These are phyloP conservation scores for Aurelia sp. DNA, from an alignment of 30 jellyfish, hydroid and myxozoan genomes.

Conservation along the genomic window DNA sequence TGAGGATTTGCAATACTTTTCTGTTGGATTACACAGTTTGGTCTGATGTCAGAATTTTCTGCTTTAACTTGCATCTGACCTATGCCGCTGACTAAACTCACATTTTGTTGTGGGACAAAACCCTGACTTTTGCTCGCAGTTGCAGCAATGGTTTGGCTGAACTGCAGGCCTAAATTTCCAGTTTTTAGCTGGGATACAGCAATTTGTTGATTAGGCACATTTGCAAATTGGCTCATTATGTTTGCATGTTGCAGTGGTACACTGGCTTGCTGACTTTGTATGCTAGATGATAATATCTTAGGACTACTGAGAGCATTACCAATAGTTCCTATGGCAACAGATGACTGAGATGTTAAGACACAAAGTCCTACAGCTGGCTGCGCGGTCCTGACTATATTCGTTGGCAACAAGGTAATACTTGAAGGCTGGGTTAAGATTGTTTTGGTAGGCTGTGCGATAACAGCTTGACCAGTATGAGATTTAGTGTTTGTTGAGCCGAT, in stretches of 20 bases:
- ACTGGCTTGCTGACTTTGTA: background rate
- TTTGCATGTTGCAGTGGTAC: background rate
- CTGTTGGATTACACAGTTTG: constrained; percentile 13
- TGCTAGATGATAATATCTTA: background rate
- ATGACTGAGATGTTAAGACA: constrained; percentile 2
- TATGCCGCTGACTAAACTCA: background rate
- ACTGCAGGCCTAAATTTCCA: background rate
- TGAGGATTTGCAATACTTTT: constrained; percentile 8
- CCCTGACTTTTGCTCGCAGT: background rate
- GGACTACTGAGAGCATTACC: constrained; percentile 1
- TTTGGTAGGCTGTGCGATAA: background rate
- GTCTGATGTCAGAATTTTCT: background rate
- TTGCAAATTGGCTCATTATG: background rate
- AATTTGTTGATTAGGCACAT: background rate
- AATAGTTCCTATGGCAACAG: constrained; percentile 4
- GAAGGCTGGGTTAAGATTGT: constrained; percentile 3
- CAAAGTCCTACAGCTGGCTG: constrained; percentile 26
- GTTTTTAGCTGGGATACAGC: background rate
- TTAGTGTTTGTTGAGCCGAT: constrained; percentile 39
- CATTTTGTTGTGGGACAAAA: background rate
- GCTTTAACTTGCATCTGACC: background rate
- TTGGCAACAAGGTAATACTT: constrained; percentile 28
- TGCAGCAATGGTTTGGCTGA: background rate
- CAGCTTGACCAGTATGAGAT: constrained; percentile 31
- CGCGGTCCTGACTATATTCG: constrained; percentile 8